Evolutionary conservation across 2,888 invertebrate species (phyloP), one percentile per base, ranked within the genome.

Genomic region (Eudemis profundana): DNA sequence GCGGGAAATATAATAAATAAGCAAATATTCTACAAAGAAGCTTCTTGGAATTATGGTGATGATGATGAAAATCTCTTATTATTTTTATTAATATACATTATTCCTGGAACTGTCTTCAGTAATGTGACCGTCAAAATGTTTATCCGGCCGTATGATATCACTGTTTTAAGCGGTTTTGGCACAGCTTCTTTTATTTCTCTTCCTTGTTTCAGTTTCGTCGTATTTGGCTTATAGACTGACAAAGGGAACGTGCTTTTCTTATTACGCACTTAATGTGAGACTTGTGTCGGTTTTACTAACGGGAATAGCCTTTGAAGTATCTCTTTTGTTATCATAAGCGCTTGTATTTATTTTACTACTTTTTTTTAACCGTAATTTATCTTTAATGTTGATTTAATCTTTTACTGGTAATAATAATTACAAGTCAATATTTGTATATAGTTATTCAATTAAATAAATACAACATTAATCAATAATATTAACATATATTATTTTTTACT

Each of bases 161-260:
- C 74, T 83, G 83, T 82, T 81, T 82, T 72, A 70, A 78, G 77
- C 69, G 53, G 49, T 75, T 79, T 82, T 82, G 81, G 79, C 78
- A 78, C 68, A 64, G 60, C 38, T 54, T 66, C 54, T 70, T 63
- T 70, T 74, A 74, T 77, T 73, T 53, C 23, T 50, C 67, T 70
- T 71, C 67, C 66, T 71, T 67, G 71, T 66, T 71, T 70, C 61
- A 64, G 56, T 74, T 75, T 77, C 75, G 81, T 73, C 81, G 82
- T 83, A 79, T 82, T 84, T 82, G 78, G 82, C 78, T 64, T 53
- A 46, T 33, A 42, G 49, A 51, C 47, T 36, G 47, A 67, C 64
- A 61, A 61, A 69, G 70, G 64, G 71, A 73, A 67, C 67, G 60
- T 44, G 60, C 47, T 54, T 60, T 50, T 49, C 68, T 61, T 50